Base-by-base conservation (phyloP, 2,797 vertebrate species). In the Mus caroli region DNA sequence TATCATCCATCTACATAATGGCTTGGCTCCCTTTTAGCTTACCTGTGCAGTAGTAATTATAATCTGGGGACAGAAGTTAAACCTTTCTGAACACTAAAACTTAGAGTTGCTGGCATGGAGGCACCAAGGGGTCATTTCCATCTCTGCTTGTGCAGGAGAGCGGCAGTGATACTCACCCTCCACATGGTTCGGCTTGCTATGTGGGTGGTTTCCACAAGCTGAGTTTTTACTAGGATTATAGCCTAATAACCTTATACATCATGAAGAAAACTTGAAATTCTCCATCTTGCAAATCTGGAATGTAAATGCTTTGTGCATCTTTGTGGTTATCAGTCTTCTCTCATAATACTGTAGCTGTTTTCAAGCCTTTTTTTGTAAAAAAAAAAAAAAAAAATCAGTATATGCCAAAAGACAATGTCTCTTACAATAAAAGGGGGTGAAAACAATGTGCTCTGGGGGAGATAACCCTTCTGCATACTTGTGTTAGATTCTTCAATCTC, bases 401-500 rank as follows among this genome's bases (percentile, higher is more conserved):
- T n/a, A 54, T 95, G 85, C 95, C 92, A 97, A 98, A 91, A 98
- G 86, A 46, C 86, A 97, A 94, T 6, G 96, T 92, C 97, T 97
- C 96, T 97, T 90, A 95, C 58, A 97, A 96, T 92, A 94, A 98
- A 97, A 94, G 96, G 95, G 91, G 95, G 90, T 97, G 97, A 98
- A 97, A 98, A 97, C 95, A 97, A 88, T 94, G 73, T 97, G 94
- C 94, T 97, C 83, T 96, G 88, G 97, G 95, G 90, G 97, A 98
- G 94, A 95, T 91, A 94, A 97, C 92, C 37, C 97, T 97, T 98
- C 93, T 97, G 97, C 97, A 98, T 97, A 97, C 96, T 97, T 2
- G 71, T 96, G 96, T 96, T 97, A 96, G 94, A 96, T 97, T 98
- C 98, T 97, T 98, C 98, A 98, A 97, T 98, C 98, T 98, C 98